Evolutionary conservation across 2,113 vertebrate species (phyloP).

Genomic region (Melanerpes formicivorus): DNA sequence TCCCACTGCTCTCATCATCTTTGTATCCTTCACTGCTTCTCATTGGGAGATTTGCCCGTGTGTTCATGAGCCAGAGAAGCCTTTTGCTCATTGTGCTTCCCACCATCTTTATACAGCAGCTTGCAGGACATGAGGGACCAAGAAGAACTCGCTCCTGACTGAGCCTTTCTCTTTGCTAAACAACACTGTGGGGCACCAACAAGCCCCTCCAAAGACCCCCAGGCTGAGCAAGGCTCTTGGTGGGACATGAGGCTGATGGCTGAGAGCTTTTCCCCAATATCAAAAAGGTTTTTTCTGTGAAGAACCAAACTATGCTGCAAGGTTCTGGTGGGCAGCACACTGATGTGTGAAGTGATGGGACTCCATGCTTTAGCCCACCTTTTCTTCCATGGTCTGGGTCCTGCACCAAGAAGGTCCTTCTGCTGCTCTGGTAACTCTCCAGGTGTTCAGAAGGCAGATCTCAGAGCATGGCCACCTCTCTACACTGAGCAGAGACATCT

Average conservation of each 20-base stretch:
- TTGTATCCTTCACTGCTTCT: rapidly evolving
- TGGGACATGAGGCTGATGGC: rapidly evolving
- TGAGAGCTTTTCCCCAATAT: neutral
- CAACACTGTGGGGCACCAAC: rapidly evolving
- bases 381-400: neutral
- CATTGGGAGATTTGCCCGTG: neutral
- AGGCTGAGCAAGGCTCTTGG: neutral
- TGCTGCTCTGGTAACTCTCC: neutral
- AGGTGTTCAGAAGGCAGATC: neutral
- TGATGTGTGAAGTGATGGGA: rapidly evolving
- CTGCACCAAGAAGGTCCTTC: neutral
- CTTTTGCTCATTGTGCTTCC: rapidly evolving
- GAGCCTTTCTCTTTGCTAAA: neutral
- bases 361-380: neutral
- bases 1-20: rapidly evolving
- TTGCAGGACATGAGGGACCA: neutral
- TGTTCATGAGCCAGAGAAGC: rapidly evolving
- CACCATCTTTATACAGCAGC: rapidly evolving
- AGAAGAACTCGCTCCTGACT: neutral
- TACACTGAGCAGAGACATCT: neutral
- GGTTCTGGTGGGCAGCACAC: neutral
- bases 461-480: rapidly evolving
- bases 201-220: neutral
- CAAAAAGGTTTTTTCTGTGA: neutral
- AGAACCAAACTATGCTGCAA: neutral